Evolutionary conservation across 1,140 invertebrate genomes (phyloP), one percentile per base, ranked within the genome.

Genomic region (Plectrocnemia conspersa): DNA sequence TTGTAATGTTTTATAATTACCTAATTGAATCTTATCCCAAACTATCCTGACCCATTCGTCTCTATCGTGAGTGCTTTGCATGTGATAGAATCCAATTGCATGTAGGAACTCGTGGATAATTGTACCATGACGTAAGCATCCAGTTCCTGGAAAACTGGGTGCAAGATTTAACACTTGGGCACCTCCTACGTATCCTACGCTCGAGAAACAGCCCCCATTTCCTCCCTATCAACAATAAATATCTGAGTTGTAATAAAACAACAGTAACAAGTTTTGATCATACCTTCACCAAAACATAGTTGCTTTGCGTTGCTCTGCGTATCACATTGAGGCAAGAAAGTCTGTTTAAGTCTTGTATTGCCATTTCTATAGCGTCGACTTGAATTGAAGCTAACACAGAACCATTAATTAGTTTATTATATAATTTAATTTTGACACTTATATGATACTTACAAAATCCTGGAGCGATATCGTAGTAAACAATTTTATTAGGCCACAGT

Each of bases 61-160:
- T 47, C 87, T 72, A 65, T 89, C 80, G 1, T 77, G 67, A 2
- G 84, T 74, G 62, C 82, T 81, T 65, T 89, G 86, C 70, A 88
- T 85, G 63, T 89, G 82, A 62, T 78, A 80, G 63, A 86, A 85
- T 0, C 85, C 85, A 10, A 85, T 66, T 0, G 82, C 77, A 60
- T 86, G 85, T 22, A 85, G 67, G 3, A 86, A 65, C 65, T 87
- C 84, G 56, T 87, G 84, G 2, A 84, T 73, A n/a, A 85, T 73
- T 0, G 77, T 78, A 3, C 76, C 77, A 32, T 77, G 67, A 0
- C 72, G 67, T 56, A 79, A 78, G 47, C 79, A 80, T 0, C 74
- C 77, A 0, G 66, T 63, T 7, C 73, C 75, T 0, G 76, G 65
- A 6, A 70, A 66, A 13, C 72, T 65, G 1, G 68, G 65, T 16